Evolutionary conservation across 2,113 vertebrate species (phyloP).

Genomic region (Vireo altiloquus): DNA sequence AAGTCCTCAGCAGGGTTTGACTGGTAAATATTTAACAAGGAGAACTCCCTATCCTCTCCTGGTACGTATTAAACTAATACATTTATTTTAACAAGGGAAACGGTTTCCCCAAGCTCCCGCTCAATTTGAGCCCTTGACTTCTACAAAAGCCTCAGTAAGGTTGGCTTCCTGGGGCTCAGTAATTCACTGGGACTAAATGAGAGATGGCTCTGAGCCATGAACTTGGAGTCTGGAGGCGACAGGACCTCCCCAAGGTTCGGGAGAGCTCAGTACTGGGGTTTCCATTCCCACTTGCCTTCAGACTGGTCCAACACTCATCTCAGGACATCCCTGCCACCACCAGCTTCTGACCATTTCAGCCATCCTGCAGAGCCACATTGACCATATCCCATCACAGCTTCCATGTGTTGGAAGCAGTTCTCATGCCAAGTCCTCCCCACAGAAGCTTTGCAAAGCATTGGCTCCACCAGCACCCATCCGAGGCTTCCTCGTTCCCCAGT

Average conservation of each 20-base stretch:
- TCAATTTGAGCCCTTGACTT: slow-evolving; percentile 59
- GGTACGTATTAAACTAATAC: slow-evolving; percentile 69
- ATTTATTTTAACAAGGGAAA: slow-evolving; percentile 72
- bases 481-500: accelerated
- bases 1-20: slow-evolving; percentile 66
- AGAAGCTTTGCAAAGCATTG: accelerated
- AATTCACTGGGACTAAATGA: slow-evolving; percentile 56
- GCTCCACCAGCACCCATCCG: not conserved
- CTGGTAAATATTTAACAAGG: slow-evolving; percentile 74
- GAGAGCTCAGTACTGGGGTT: not conserved
- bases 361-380: not conserved
- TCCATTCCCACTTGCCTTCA: not conserved
- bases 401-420: not conserved
- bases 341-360: not conserved
- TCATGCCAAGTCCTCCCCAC: not conserved
- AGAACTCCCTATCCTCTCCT: slow-evolving; percentile 69
- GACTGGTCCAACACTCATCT: not conserved
- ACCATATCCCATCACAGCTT: accelerated
- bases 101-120: slow-evolving; percentile 57
- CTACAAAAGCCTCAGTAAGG: slow-evolving; percentile 40
- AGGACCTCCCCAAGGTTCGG: slow-evolving; percentile 11
- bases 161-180: slow-evolving; percentile 45
- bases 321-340: not conserved
- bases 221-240: not conserved
- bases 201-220: slow-evolving; percentile 57